Base-by-base conservation (phyloP, 2,797 vertebrate species). In the Lepidocolaptes lacrymiger region DNA sequence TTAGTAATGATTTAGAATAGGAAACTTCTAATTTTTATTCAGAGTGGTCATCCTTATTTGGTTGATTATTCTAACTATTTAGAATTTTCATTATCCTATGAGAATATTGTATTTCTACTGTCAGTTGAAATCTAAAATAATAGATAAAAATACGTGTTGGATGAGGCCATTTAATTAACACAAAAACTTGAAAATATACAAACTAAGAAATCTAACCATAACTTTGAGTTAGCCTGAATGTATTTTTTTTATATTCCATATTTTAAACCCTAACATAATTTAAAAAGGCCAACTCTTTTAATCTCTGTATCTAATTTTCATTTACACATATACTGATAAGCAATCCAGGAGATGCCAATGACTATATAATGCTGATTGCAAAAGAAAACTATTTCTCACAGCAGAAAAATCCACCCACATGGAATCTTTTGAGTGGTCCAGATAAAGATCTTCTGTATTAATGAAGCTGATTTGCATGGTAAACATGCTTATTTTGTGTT, bases 401-500 rank as follows among this genome's bases (percentile, higher is more conserved):
- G 72, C 28, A 92, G 51, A 92, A 88, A 58, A 81, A 72, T 73
- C 66, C 43, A 88, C 90, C 77, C 71, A 56, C 44, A 4, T 56
- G 64, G 62, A 68, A 51, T 41, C 6, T 68, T 92, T 76, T 66
- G n/a, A 77, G 68, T 88, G 56, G 66, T 88, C 55, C n/a, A 85
- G 69, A 88, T 82, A 93, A 91, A 19, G 78, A 80, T 85, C 64
- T 88, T 36, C 36, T 88, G 24, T 77, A 44, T 59, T 95, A 94
- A 89, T 85, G 74, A 91, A 89, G 68, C 13, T 92, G 36, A 88
- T 95, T 94, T 97, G 36, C 89, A 94, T 86, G 27, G 15, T 41
- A 95, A 91, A 91, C 46, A 52, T 26, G 88, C 27, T 94, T 92
- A 63, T 85, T 95, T 93, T 91, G 23, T 43, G 41, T 85, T 96